Percentiles rank a stretch among this genome's conserved stretches.
These are phyloP conservation scores for Acanthaster planci DNA, from an alignment of 35 echinoderm and acorn worm species.

Conservation along the genomic window DNA sequence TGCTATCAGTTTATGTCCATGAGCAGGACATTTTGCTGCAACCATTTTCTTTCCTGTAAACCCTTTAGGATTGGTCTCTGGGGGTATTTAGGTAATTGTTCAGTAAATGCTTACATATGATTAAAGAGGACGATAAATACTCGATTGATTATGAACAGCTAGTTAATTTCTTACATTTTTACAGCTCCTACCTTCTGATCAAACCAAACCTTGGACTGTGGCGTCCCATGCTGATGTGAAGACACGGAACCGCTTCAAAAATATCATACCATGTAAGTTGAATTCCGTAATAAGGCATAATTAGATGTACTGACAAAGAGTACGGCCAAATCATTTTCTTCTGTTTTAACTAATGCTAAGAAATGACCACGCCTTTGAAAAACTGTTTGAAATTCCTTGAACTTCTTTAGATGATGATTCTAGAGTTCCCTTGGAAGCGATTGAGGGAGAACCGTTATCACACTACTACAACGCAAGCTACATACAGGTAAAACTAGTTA, in stretches of 20 bases:
- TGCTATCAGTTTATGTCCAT: too few relatives aligned
- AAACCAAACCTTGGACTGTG: slow-evolving; percentile 54
- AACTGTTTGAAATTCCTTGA: too few relatives aligned
- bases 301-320: too few relatives aligned
- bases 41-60: too few relatives aligned
- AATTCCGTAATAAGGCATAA: not conserved
- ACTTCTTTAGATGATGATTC: slow-evolving; percentile 69
- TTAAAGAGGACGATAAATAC: too few relatives aligned
- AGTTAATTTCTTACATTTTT: not conserved
- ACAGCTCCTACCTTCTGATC: slow-evolving; percentile 62
- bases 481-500: slow-evolving; percentile 46
- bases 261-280: slow-evolving; percentile 94
- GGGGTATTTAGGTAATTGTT: too few relatives aligned
- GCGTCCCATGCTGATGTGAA: slow-evolving; percentile 77
- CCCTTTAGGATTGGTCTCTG: too few relatives aligned
- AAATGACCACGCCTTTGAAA: not conserved
- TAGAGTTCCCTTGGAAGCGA: slow-evolving; percentile 45
- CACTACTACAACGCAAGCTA: slow-evolving; percentile 83
- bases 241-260: slow-evolving; percentile 88
- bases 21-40: too few relatives aligned
- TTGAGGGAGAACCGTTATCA: slow-evolving; percentile 62
- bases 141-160: too few relatives aligned
- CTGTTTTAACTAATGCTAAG: not conserved
- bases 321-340: not conserved
- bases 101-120: too few relatives aligned